Conservation (phyloP, 2,888 invertebrate genomes). For the Argyra leucocephala region DNA sequence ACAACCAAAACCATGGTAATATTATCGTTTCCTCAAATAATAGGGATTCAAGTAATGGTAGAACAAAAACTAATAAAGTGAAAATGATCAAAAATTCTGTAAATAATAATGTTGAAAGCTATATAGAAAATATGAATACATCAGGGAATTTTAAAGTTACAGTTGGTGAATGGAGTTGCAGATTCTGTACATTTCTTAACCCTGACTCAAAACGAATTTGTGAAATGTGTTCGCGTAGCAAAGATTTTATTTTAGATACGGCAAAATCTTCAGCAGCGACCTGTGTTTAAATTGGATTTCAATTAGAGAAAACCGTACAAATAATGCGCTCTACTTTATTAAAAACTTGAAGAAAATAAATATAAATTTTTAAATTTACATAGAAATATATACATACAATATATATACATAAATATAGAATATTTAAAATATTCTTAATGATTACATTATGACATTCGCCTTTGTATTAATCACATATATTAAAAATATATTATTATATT, state of each 20-base stretch:
- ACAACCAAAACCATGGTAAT: neutral
- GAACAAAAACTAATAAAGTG: neutral
- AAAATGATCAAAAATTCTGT: neutral
- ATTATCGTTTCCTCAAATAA: neutral
- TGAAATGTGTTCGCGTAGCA: slow-evolving; percentile 57
- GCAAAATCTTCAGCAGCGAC: slow-evolving; percentile 34
- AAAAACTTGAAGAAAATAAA: neutral
- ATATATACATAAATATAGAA: too few species aligned
- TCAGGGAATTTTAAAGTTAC: slow-evolving; percentile 7
- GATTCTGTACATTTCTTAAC: slow-evolving; percentile 59
- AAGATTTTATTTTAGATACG: slow-evolving; percentile 41
- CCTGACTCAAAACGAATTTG: slow-evolving; percentile 50
- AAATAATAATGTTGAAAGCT: slow-evolving; percentile 8
- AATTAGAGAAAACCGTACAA: too few species aligned
- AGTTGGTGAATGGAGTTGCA: slow-evolving; percentile 52
- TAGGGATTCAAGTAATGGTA: neutral
- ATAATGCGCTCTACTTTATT: too few species aligned
- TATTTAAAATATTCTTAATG: too few species aligned
- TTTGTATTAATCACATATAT: too few species aligned
- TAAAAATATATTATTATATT: too few species aligned
- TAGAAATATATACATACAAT: too few species aligned
- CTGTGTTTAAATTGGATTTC: slow-evolving; percentile 34
- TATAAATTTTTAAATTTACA: too few species aligned
- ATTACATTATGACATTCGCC: too few species aligned
- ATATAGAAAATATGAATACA: neutral